Conservation (phyloP, 2,888 invertebrate species). For the Amitus sp. region DNA sequence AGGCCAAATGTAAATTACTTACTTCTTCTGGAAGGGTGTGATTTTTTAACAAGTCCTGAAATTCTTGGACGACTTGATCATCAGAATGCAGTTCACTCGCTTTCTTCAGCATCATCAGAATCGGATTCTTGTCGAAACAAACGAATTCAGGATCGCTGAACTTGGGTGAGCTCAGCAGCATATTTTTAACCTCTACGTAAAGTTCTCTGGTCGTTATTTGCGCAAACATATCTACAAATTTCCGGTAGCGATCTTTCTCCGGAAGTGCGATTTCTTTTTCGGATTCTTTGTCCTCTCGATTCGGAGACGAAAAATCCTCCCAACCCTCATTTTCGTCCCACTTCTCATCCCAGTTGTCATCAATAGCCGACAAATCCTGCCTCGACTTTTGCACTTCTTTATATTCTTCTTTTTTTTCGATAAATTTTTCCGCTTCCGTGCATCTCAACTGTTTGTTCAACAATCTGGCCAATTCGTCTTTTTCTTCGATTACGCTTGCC, state of each 20-base stretch:
- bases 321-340: slow-evolving; percentile 55
- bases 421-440: not conserved
- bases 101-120: slow-evolving; percentile 45
- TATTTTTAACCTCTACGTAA: slow-evolving; percentile 49
- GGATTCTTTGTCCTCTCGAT: slow-evolving; percentile 39
- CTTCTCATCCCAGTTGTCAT: slow-evolving; percentile 38
- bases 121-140: slow-evolving; percentile 47
- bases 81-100: slow-evolving; percentile 38
- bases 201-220: slow-evolving; percentile 46
- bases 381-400: not conserved
- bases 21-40: slow-evolving; percentile 46
- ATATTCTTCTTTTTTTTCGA: not conserved
- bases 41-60: slow-evolving; percentile 49
- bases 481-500: slow-evolving; percentile 8
- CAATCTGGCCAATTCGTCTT: slow-evolving; percentile 14
- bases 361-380: slow-evolving; percentile 8
- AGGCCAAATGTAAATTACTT: too few species aligned
- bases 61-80: slow-evolving; percentile 50
- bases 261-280: slow-evolving; percentile 26
- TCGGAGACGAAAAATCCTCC: slow-evolving; percentile 57
- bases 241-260: slow-evolving; percentile 50
- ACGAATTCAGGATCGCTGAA: slow-evolving; percentile 46
- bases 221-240: slow-evolving; percentile 45
- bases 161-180: slow-evolving; percentile 49
- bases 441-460: slow-evolving; percentile 36